Conservation (phyloP, 1,140 invertebrate species). For the Cydia fagiglandana region DNA sequence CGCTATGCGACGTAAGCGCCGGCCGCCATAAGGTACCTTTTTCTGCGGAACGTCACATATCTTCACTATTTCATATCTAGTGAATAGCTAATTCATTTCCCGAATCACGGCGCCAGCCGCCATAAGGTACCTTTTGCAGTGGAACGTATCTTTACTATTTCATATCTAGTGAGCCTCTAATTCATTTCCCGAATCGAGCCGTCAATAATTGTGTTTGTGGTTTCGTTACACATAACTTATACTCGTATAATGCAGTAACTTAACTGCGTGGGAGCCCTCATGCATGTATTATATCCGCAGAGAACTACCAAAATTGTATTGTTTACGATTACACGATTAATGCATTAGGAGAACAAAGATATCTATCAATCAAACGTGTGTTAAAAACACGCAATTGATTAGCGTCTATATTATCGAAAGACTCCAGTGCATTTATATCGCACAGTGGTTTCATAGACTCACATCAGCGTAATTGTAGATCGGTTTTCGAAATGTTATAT, state of each 20-base stretch:
- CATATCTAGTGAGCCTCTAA: too few relatives aligned
- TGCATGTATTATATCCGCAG: background rate
- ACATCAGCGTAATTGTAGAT: background rate
- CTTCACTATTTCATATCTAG: too few relatives aligned
- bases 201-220: background rate
- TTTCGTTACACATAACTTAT: background rate
- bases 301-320: slow-evolving; percentile 20
- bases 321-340: slow-evolving; percentile 22
- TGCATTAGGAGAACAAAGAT: slow-evolving; percentile 25
- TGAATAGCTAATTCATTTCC: too few relatives aligned
- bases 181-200: too few relatives aligned
- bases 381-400: slow-evolving; percentile 16
- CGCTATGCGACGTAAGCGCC: too few relatives aligned
- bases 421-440: background rate
- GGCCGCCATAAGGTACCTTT: too few relatives aligned
- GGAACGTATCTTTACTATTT: too few relatives aligned
- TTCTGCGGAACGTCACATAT: too few relatives aligned
- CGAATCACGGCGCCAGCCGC: too few relatives aligned
- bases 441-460: background rate
- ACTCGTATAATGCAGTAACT: background rate
- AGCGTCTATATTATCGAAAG: background rate
- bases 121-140: too few relatives aligned
- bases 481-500: background rate
- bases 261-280: slow-evolving; percentile 2
- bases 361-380: slow-evolving; percentile 17